Percentiles rank a stretch among this genome's conserved stretches.
phyloP scores from a whole-genome alignment of 2,888 invertebrate genomes.

The Temnothorax rugatulus region DNA sequence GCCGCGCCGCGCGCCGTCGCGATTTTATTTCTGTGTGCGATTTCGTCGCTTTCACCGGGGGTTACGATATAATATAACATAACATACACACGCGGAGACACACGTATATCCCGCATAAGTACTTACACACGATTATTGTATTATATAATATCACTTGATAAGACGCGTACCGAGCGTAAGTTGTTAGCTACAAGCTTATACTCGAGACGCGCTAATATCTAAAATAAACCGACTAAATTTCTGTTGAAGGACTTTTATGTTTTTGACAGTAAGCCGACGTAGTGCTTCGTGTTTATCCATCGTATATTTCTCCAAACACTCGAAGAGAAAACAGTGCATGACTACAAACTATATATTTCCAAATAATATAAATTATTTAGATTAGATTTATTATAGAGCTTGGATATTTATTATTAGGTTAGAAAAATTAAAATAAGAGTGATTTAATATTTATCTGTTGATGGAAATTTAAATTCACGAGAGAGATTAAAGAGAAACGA shows the following conservation, averaged over 20 bases:
- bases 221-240: slow-evolving; percentile 1
- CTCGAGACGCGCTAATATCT: not conserved
- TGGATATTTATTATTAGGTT: not conserved
- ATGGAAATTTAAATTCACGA: not conserved
- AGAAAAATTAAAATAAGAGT: not conserved
- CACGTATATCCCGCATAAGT: not conserved
- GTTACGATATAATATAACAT: slow-evolving; percentile 61
- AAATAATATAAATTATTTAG: not conserved
- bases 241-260: not conserved
- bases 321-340: not conserved
- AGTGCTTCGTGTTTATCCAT: not conserved
- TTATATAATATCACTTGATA: slow-evolving; percentile 45
- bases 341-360: not conserved
- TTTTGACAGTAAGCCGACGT: not conserved
- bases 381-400: not conserved
- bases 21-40: slow-evolving; percentile 69
- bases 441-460: not conserved
- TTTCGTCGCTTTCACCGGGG: slow-evolving; percentile 69
- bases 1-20: slow-evolving; percentile 32
- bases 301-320: not conserved
- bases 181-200: not conserved
- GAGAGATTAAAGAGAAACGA: not conserved
- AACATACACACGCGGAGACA: not conserved
- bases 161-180: not conserved
- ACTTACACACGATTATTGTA: not conserved